Conservation (phyloP, 2,888 invertebrate genomes). For the Cataglyphis albicans region DNA sequence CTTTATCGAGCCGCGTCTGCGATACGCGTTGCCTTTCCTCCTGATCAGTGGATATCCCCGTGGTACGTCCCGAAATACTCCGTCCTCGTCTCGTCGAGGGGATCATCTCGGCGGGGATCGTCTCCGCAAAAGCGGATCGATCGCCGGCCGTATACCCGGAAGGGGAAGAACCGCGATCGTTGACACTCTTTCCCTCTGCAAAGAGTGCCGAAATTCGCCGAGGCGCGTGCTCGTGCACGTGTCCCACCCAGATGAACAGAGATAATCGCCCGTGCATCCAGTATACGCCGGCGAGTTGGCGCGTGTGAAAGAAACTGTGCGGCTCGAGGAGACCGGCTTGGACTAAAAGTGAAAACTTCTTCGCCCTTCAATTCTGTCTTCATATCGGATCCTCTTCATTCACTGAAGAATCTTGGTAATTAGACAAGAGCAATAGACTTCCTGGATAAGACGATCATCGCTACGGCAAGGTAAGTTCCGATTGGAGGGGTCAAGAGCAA, state of each 20-base stretch:
- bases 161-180: slow-evolving; percentile 43
- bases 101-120: slow-evolving; percentile 19
- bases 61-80: background rate
- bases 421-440: slow-evolving; percentile 1
- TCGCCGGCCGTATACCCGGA: slow-evolving; percentile 6
- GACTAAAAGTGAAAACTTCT: slow-evolving; percentile 71
- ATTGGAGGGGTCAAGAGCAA: slow-evolving; percentile 73
- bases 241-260: slow-evolving; percentile 8
- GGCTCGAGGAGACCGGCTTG: slow-evolving; percentile 46
- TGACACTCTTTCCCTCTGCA: slow-evolving; percentile 36
- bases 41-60: slow-evolving; percentile 19
- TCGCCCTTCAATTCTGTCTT: slow-evolving; percentile 53
- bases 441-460: slow-evolving; percentile 41
- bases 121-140: slow-evolving; percentile 22
- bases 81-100: slow-evolving; percentile 10
- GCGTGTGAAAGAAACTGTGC: slow-evolving; percentile 57
- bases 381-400: background rate
- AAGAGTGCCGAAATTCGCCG: slow-evolving; percentile 1
- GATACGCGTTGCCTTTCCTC: slow-evolving; percentile 30
- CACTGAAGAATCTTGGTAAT: slow-evolving; percentile 25
- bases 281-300: slow-evolving; percentile 7
- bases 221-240: slow-evolving; percentile 38
- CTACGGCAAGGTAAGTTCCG: slow-evolving; percentile 69
- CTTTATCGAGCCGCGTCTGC: slow-evolving; percentile 41
- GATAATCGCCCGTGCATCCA: slow-evolving; percentile 4